Evolutionary conservation across 2,888 invertebrate species (phyloP), one percentile per base, ranked within the genome.

Genomic region (Protodeltote pygarga): DNA sequence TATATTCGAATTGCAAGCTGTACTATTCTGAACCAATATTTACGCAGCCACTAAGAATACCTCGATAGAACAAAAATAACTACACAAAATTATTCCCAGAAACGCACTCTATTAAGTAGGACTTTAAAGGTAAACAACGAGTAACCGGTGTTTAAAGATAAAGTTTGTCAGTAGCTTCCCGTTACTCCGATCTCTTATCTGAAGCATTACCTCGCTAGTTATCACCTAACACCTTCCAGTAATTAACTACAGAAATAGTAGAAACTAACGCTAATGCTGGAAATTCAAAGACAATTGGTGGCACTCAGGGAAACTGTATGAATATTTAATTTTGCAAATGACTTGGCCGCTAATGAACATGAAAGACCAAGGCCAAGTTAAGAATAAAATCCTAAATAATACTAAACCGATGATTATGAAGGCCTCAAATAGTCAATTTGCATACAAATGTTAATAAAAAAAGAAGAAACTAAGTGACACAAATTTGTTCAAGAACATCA

Each of bases 121-220:
- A 16, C 21, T 24, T 19, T 42, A 15, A 73, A 72, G 60, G 47
- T 60, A 73, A 77, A 79, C 70, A 65, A 70, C 34, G 38, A 69
- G 70, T 71, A 64, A 77, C 75, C 73, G 72, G 72, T 73, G 52
- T 62, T 54, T 34, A 50, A 65, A 67, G 71, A 69, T 69, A 67
- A 72, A 66, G 63, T 66, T 54, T 49, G 51, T 65, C 40, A 23
- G 49, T 72, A 63, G 59, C 57, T 61, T 57, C 62, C 78, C 73
- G 76, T 81, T 80, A 78, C 51, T 62, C 49, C 38, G 47, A 46
- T 50, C 34, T 60, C 65, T 78, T 81, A 81, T 80, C 82, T 77
- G 24, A 73, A 73, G 72, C 68, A 67, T 72, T 64, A 72, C 67
- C 70, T 68, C 62, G 51, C 14, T 10, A 15, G 29, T 54, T 61